These are phyloP conservation scores for Sarcoramphus papa DNA, from an alignment of 2,797 vertebrate species.

Conservation along the genomic window DNA sequence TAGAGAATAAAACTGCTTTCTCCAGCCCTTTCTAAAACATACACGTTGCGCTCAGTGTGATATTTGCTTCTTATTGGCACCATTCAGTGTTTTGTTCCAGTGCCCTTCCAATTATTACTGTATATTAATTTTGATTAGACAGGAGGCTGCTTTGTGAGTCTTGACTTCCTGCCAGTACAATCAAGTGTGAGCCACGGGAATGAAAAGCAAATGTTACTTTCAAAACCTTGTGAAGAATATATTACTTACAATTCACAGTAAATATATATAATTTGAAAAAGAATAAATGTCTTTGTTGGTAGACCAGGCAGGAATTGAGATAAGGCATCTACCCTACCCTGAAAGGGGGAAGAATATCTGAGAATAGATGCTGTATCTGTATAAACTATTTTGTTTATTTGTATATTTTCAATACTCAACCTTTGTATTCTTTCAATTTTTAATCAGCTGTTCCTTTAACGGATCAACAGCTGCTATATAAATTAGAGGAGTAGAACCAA, in stretches of 20 bases:
- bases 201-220: conserved; percentile 71
- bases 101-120: conserved; percentile 68
- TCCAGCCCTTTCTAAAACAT: background rate
- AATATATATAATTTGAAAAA: conserved; percentile 22
- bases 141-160: conserved; percentile 68
- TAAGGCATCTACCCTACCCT: background rate
- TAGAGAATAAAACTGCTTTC: background rate
- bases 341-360: background rate
- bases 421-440: background rate
- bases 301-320: background rate
- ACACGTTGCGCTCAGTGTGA: background rate
- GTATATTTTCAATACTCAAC: background rate
- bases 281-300: background rate
- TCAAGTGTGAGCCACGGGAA: conserved; percentile 66
- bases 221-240: conserved; percentile 44
- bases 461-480: background rate
- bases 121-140: conserved; percentile 75
- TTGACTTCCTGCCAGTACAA: conserved; percentile 73
- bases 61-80: conserved; percentile 58
- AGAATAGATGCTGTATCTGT: background rate
- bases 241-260: conserved; percentile 42
- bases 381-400: background rate
- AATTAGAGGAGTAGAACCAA: background rate
- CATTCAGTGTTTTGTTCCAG: conserved; percentile 52
- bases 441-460: background rate